These are phyloP conservation scores for Lysandra bellargus DNA, from an alignment of 2,888 invertebrate genomes.

Conservation along the genomic window DNA sequence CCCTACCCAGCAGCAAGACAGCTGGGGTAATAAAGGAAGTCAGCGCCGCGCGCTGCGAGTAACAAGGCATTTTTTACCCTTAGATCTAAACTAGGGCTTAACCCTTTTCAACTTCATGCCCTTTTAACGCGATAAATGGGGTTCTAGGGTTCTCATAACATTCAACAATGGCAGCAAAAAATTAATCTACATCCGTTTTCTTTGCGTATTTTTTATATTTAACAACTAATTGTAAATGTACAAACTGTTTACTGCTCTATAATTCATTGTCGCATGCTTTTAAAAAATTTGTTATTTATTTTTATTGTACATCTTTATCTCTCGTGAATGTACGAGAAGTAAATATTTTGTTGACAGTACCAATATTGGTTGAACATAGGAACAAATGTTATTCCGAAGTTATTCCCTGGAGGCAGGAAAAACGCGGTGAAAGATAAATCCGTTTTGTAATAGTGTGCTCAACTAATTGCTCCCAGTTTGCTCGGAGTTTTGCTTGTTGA, in stretches of 20 bases:
- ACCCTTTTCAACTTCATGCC: slow-evolving; percentile 35
- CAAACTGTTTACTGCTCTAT: too few species aligned
- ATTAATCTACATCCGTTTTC: slow-evolving; percentile 1
- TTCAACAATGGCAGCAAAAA: not conserved
- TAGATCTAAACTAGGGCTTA: slow-evolving; percentile 42
- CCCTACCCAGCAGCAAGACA: slow-evolving; percentile 54
- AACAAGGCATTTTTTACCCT: slow-evolving; percentile 46
- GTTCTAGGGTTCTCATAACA: not conserved
- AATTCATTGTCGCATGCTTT: too few species aligned
- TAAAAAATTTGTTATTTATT: too few species aligned
- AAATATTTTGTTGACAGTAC: slow-evolving; percentile 13
- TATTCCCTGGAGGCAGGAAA: slow-evolving; percentile 3
- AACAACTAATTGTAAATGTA: too few species aligned
- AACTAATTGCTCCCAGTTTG: slow-evolving; percentile 16
- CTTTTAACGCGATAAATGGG: slow-evolving; percentile 30
- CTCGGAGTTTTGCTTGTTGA: slow-evolving; percentile 15
- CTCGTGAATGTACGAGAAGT: not conserved
- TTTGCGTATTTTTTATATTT: not conserved
- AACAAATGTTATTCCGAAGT: not conserved
- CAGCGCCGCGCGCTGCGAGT: slow-evolving; percentile 51
- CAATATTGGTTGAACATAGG: not conserved
- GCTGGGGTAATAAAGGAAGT: slow-evolving; percentile 65
- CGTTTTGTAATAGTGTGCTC: slow-evolving; percentile 9
- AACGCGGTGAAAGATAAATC: not conserved
- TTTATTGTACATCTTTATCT: too few species aligned